These are phyloP conservation scores for Kryphioiulus occultus DNA, from an alignment of 2,888 invertebrate species.

Conservation along the genomic window DNA sequence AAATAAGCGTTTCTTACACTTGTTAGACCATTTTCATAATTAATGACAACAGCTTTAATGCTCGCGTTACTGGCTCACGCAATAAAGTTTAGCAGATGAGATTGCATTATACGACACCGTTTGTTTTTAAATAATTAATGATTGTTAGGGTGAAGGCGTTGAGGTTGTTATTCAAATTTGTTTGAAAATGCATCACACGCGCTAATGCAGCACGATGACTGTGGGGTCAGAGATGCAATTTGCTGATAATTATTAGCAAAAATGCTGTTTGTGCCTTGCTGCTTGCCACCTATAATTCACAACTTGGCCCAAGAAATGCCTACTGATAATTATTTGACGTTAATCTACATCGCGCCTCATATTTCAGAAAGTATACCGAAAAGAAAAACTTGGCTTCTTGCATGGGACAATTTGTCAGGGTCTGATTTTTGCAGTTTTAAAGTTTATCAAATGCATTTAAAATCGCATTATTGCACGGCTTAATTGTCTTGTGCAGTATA, in stretches of 20 bases:
- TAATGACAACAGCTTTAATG: conserved; percentile 15
- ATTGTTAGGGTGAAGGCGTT: neutral
- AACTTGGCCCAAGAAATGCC: neutral
- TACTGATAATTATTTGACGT: neutral
- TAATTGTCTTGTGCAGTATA: too few species aligned
- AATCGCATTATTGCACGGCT: too few species aligned
- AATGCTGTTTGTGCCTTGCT: neutral
- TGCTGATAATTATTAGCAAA: neutral
- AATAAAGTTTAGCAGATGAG: neutral
- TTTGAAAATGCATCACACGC: conserved; percentile 7
- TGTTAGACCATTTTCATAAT: conserved; percentile 8
- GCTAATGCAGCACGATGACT: neutral
- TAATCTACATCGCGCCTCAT: too few species aligned
- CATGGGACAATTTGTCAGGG: too few species aligned
- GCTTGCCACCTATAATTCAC: neutral
- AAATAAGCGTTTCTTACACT: neutral
- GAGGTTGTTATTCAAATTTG: neutral
- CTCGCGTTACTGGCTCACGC: neutral
- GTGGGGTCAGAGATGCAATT: neutral
- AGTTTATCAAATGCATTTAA: too few species aligned
- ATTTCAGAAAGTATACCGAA: too few species aligned
- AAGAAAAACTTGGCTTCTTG: too few species aligned
- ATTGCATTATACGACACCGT: conserved; percentile 35
- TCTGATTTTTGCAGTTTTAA: too few species aligned
- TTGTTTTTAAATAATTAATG: conserved; percentile 26